Base-by-base conservation (phyloP, 2,888 invertebrate genomes). In the Apamea epomidion region DNA sequence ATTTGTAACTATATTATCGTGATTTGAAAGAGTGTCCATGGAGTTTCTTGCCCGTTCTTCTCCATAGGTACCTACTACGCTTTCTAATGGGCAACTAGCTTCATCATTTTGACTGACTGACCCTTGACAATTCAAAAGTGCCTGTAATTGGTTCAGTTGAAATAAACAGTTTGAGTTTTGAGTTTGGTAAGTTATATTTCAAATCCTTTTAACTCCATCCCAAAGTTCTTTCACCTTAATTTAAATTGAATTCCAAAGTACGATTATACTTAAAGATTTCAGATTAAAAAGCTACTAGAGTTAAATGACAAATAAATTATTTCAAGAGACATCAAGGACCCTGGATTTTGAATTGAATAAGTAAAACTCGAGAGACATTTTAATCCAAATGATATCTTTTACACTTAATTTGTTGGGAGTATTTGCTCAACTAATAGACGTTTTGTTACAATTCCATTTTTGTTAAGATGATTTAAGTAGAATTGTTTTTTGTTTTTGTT, bases 231-330 rank as follows among this genome's bases (percentile, higher is more conserved):
- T 14, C 21, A 60, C 7, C 1, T 54, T 62, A 25, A 7, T 18
- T 12, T 29, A 65, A 69, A 70, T 64, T 60, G 14, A 51, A 69
- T 67, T 62, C 29, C 25, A 48, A 72, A 86, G 21, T 68, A 60
- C 16, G 2, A 54, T 82, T 14, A n/a, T 45, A 25, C 21, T 60
- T 68, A 73, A 73, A 60, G 1, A 62, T 78, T 74, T 74, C 1
- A 83, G 18, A 83, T 74, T 83, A 32, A 64, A 74, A 71, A 83
- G 48, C 54, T 64, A 60, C 37, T 82, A 67, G 29, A 74, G 65
- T 71, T 73, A 83, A 78, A 37, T 32, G 74, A 83, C 68, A 78
- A 64, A 51, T 74, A 77, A 79, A 85, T 82, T 82, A 86, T 70
- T 79, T 64, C 68, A n/a, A 76, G 69, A 42, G 51, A 67, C 18